Base-by-base conservation (phyloP, 1,140 invertebrate genomes). In the Littorina saxatilis region DNA sequence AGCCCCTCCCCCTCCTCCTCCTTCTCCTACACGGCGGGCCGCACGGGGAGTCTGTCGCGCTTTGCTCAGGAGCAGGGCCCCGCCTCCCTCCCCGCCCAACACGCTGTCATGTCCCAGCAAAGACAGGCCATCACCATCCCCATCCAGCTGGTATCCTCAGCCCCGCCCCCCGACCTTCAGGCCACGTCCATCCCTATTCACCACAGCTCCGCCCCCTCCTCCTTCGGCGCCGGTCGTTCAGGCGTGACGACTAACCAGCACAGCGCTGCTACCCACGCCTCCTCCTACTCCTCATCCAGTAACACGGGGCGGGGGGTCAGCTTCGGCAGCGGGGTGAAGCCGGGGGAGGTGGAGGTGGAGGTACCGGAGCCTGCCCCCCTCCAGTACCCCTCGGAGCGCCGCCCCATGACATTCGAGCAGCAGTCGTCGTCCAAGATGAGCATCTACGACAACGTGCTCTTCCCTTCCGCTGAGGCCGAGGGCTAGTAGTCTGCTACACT, bases 351-450 rank as follows among this genome's bases (percentile, higher is more conserved):
- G 35, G 80, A 82, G 32, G 85, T 86, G 17, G 85, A 87, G 52
- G 68, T 84, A 0, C 87, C 87, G 0, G 88, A 90, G 43, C 85
- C 89, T 0, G 84, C 87, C 55, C 90, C 89, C 35, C 80, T 91
- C n/a, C 85, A 87, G 29, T 84, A 89, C 72, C 90, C 90, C 15
- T 91, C 90, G 1, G 88, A 85, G 40, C 85, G 82, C 52, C 85
- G 90, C 74, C 90, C 90, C 35, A 91, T 91, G 89, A 90, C 88
- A n/a, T 91, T 91, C 84, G 87, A 90, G 61, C 89, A 90, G 81
- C 83, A 84, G 9, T 88, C 88, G 5, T 89, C 90, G 0, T 91
- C 90, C 3, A 91, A 91, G 84, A 87, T 91, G 81, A 91, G 90
- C 75, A 86, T 91, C 29, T 91, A 91, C 81, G 90, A 91, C 80